Base-by-base conservation (phyloP, 1,140 invertebrate genomes). In the Oedothorax gibbosus region DNA sequence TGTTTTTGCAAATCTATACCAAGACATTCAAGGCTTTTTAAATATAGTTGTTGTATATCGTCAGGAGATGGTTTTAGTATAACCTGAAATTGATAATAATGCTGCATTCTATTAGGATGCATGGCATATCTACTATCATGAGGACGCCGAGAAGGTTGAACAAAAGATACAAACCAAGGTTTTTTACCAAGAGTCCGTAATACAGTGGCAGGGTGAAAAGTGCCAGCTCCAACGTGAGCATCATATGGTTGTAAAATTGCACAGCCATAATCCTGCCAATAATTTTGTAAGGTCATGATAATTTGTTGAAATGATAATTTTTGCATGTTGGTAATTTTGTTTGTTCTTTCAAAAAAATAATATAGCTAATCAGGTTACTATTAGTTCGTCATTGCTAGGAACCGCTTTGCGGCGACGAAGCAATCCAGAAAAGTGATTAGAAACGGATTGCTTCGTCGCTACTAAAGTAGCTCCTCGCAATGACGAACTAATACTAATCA, bases 81-180 rank as follows among this genome's bases (percentile, higher is more conserved):
- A 64, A 64, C 62, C 21, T 64, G 62, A 64, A 12, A 64, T 64
- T 64, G 62, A 15, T 64, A 15, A 64, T 64, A 15, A 12, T 64
- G 62, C 8, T 64, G 15, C 62, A 64, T 18, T 9, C 62, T 15
- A 64, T 64, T 64, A 14, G 62, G 62, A n/a, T 64, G n/a, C 8
- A 18, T 20, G 21, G 15, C 15, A 64, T 64, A 64, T 15, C 62
- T 15, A 0, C 62, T 20, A 64, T 64, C 62, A 9, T 15, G 0
- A 18, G 62, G 62, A 7, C 62, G 9, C n/a, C 9, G 9, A 18
- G 15, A 9, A 8, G 62, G 62, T 64, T 64, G 62, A 12, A 64
- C 9, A n/a, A 18, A 64, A 8, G 62, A 15, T 18, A n/a, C 15
- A 12, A 9, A 8, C 9, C 8, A 18, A 15, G 62, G 62, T 64